Percentiles rank a stretch among this genome's conserved stretches.
phyloP scores from a whole-genome alignment of 2,888 invertebrate genomes.

The Sialis lutaria region DNA sequence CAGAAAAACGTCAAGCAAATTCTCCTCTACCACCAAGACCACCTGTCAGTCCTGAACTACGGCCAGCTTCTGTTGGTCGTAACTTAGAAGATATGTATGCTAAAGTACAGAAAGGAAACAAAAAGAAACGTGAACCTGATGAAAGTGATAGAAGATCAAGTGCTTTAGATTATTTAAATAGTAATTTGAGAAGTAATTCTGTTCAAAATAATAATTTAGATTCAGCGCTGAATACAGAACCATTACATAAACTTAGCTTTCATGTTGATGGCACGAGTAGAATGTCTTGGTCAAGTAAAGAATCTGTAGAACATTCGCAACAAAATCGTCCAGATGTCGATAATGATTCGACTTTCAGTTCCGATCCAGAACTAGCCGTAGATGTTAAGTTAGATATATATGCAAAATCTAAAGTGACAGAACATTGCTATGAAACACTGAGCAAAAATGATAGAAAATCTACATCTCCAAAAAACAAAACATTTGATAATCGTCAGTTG shows the following conservation, averaged over 20 bases:
- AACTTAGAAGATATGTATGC: conserved; percentile 83
- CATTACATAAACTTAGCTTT: conserved; percentile 14
- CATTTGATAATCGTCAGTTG: conserved; percentile 7
- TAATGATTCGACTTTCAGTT: conserved; percentile 5
- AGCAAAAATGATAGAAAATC: conserved; percentile 21
- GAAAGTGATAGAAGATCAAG: conserved; percentile 21
- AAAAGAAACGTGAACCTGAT: conserved; percentile 28
- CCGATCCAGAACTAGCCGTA: conserved; percentile 6
- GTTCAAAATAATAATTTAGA: conserved; percentile 16
- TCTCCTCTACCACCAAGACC: conserved; percentile 76
- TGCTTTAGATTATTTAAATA: conserved; percentile 17
- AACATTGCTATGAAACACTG: conserved; percentile 44
- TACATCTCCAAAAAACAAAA: conserved; percentile 3
- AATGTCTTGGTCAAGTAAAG: conserved; percentile 22
- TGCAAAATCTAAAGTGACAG: conserved; percentile 16
- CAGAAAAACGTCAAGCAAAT: conserved; percentile 78
- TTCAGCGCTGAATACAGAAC: conserved; percentile 6
- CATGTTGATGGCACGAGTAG: conserved; percentile 13
- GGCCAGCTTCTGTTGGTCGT: conserved; percentile 20
- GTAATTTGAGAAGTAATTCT: conserved; percentile 11
- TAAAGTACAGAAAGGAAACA: conserved; percentile 61
- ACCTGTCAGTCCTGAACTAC: conserved; percentile 14
- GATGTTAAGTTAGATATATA: background rate
- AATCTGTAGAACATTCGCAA: conserved; percentile 15
- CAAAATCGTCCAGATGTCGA: conserved; percentile 6